These are phyloP conservation scores for Drosophila lacicola DNA, from an alignment of 2,888 invertebrate genomes.

Conservation along the genomic window DNA sequence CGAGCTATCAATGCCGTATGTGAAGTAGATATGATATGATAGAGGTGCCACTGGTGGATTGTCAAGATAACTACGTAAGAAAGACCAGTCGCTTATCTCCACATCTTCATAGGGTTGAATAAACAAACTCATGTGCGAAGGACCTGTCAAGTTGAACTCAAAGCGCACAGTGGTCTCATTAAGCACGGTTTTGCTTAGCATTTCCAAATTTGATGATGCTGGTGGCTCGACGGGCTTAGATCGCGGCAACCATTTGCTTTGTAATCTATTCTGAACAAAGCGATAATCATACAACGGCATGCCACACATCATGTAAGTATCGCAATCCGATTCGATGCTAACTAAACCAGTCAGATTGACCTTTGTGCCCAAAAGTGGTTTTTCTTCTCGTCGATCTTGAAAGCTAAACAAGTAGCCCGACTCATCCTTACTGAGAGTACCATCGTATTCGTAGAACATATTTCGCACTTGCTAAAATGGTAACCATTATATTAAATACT, in stretches of 20 bases:
- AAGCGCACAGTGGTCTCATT: constrained; percentile 53
- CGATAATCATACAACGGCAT: constrained; percentile 73
- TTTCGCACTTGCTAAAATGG: constrained; percentile 85
- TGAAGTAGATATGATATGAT: constrained; percentile 73
- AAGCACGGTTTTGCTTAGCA: constrained; percentile 55
- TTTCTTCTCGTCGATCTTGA: constrained; percentile 82
- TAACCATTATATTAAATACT: not conserved
- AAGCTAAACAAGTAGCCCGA: constrained; percentile 85
- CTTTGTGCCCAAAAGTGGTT: constrained; percentile 38
- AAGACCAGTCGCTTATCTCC: constrained; percentile 74
- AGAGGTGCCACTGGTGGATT: constrained; percentile 55
- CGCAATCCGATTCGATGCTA: constrained; percentile 58
- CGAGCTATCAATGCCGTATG: constrained; percentile 68
- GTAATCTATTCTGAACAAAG: constrained; percentile 39
- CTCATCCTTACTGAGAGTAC: constrained; percentile 80
- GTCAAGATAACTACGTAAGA: constrained; percentile 62
- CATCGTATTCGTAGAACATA: constrained; percentile 31
- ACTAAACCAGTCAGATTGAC: constrained; percentile 61
- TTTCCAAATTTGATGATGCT: constrained; percentile 52
- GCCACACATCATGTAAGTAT: constrained; percentile 74
- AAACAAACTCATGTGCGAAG: constrained; percentile 77
- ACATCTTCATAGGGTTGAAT: constrained; percentile 67
- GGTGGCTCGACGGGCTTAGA: constrained; percentile 54
- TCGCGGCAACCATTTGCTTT: constrained; percentile 66
- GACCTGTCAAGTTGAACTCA: constrained; percentile 71